These are phyloP conservation scores for Microcebus jonahi DNA, from an alignment of 2,113 vertebrate species.

Conservation along the genomic window DNA sequence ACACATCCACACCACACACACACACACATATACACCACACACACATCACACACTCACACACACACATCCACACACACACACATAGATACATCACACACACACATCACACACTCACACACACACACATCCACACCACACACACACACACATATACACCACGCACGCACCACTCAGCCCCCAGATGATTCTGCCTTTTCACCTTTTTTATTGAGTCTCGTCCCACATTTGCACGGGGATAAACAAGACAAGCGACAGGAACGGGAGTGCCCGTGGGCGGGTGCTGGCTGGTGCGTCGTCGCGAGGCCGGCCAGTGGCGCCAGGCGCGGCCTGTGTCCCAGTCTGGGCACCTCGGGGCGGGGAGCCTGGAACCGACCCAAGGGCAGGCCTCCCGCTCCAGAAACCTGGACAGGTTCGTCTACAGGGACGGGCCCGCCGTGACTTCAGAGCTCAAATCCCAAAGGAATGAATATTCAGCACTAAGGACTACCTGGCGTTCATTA, in stretches of 20 bases:
- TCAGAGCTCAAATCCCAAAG: background rate
- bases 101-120: too few species aligned
- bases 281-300: rapidly evolving
- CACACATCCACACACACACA: background rate
- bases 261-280: too few species aligned
- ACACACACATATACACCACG: background rate
- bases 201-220: background rate
- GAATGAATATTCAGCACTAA: background rate
- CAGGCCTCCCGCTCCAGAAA: background rate
- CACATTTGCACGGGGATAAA: background rate
- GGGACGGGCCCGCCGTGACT: background rate
- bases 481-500: background rate
- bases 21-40: too few species aligned
- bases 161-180: too few species aligned
- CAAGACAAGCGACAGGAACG: background rate
- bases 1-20: too few species aligned
- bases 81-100: too few species aligned
- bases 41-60: too few species aligned
- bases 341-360: rapidly evolving
- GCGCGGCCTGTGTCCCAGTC: background rate
- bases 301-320: too few species aligned
- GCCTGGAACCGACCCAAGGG: background rate
- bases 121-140: background rate
- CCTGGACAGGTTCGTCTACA: background rate
- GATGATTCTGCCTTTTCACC: background rate